A percentile compares a stretch with the other conserved stretches of the same genome.
These are phyloP conservation scores for Oligia latruncula DNA, from an alignment of 2,888 invertebrate genomes.

Conservation along the genomic window DNA sequence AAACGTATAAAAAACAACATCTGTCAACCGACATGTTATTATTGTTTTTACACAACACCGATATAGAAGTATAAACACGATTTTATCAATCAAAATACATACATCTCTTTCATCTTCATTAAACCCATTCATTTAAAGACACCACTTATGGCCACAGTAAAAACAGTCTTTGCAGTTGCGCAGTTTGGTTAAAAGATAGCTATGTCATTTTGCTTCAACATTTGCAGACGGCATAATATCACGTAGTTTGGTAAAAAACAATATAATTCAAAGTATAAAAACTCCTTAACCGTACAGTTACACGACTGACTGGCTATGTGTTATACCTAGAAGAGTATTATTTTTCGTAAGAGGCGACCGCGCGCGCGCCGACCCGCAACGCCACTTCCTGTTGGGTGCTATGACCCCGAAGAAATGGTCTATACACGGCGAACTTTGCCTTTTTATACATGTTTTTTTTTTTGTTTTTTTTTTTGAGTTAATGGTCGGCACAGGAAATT, in stretches of 20 bases:
- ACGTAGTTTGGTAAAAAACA: conserved; percentile 62
- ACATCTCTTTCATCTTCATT: conserved; percentile 31
- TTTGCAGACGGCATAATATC: conserved; percentile 47
- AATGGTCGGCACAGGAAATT: conserved; percentile 85
- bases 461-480: conserved; percentile 76
- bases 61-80: conserved; percentile 35
- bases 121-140: conserved; percentile 32
- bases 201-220: conserved; percentile 10
- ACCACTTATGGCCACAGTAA: conserved; percentile 10
- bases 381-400: conserved; percentile 88
- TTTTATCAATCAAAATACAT: conserved; percentile 51
- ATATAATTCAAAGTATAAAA: conserved; percentile 62
- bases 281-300: conserved; percentile 74
- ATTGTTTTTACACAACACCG: conserved; percentile 55
- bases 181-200: conserved; percentile 10
- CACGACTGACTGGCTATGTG: conserved; percentile 81
- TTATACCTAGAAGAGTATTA: conserved; percentile 85
- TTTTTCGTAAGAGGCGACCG: conserved; percentile 87
- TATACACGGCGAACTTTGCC: conserved; percentile 81
- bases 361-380: conserved; percentile 88
- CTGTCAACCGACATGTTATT: conserved; percentile 49
- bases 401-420: conserved; percentile 89
- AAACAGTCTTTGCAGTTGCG: not conserved
- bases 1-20: conserved; percentile 49
- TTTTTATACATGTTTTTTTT: conserved; percentile 75